Conservation (phyloP, 2,113 vertebrate genomes). For the Globicephala melas region DNA sequence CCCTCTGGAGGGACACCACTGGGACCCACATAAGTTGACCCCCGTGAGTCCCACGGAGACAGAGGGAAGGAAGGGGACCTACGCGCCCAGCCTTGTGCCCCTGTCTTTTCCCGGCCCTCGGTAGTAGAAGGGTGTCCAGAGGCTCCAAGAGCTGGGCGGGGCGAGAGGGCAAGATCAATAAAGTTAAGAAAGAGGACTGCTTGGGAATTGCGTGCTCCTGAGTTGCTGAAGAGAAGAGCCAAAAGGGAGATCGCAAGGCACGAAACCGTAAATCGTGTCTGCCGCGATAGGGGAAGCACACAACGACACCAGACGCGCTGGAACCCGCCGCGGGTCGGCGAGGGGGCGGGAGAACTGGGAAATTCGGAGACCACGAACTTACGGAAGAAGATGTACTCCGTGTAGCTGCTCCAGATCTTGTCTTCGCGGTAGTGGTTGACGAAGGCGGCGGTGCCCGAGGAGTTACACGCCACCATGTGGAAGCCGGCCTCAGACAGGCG, state of each 20-base stretch:
- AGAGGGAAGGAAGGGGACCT: fast-evolving
- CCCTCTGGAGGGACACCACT: not conserved
- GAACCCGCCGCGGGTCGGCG: not conserved
- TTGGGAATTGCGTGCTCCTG: fast-evolving
- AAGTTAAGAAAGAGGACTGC: not conserved
- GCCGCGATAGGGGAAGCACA: fast-evolving
- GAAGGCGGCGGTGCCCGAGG: slow-evolving; percentile 86
- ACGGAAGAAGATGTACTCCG: slow-evolving; percentile 94
- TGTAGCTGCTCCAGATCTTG: slow-evolving; percentile 94
- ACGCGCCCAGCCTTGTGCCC: fast-evolving
- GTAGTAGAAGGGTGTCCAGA: fast-evolving
- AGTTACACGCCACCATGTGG: slow-evolving; percentile 89
- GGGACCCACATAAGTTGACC: not conserved
- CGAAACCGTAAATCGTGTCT: fast-evolving
- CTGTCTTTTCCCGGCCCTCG: fast-evolving
- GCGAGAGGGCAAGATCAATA: not conserved
- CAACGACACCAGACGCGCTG: fast-evolving
- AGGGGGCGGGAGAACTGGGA: fast-evolving
- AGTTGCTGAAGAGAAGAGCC: not conserved
- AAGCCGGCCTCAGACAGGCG: slow-evolving; percentile 89
- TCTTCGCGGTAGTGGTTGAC: slow-evolving; percentile 91
- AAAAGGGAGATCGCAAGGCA: fast-evolving
- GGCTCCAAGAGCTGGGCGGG: not conserved
- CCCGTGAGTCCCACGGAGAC: not conserved
- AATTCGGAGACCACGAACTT: slow-evolving; percentile 71